phyloP scores from a whole-genome alignment of 2,888 invertebrate species.

The Xestobium rufovillosum region DNA sequence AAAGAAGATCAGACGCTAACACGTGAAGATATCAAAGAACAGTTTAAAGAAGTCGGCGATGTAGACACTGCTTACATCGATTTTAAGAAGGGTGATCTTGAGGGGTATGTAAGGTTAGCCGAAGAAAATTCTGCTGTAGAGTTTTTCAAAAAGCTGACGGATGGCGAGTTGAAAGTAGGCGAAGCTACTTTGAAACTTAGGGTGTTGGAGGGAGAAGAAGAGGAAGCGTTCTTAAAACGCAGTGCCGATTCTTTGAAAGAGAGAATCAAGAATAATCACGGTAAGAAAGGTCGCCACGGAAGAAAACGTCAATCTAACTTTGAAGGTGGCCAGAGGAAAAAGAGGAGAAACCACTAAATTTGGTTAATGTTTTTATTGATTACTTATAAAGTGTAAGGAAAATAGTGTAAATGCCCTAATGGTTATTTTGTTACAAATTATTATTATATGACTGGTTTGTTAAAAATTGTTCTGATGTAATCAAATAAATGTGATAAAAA shows the following conservation, averaged over 20 bases:
- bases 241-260: constrained; percentile 53
- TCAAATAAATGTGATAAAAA: no score
- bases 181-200: constrained; percentile 46
- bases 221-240: constrained; percentile 57
- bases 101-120: constrained; percentile 65
- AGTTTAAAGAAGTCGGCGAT: constrained; percentile 53
- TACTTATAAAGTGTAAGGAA: no score
- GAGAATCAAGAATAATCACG: constrained; percentile 44
- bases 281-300: constrained; percentile 28
- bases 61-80: constrained; percentile 66
- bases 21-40: constrained; percentile 68
- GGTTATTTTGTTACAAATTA: no score
- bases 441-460: no score
- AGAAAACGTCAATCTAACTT: constrained; percentile 37
- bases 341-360: no score
- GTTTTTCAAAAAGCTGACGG: constrained; percentile 54
- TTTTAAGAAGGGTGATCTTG: constrained; percentile 63
- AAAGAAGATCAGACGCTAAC: constrained; percentile 48
- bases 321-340: constrained; percentile 23
- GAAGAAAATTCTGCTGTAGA: constrained; percentile 63
- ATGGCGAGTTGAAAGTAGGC: constrained; percentile 42
- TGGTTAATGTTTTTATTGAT: constrained; percentile 5
- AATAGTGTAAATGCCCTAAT: no score
- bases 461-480: no score
- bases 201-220: constrained; percentile 64